A percentile compares a stretch with the other conserved stretches of the same genome.
Conservation (phyloP, 1,140 invertebrate genomes). For the Achatina immaculata region DNA sequence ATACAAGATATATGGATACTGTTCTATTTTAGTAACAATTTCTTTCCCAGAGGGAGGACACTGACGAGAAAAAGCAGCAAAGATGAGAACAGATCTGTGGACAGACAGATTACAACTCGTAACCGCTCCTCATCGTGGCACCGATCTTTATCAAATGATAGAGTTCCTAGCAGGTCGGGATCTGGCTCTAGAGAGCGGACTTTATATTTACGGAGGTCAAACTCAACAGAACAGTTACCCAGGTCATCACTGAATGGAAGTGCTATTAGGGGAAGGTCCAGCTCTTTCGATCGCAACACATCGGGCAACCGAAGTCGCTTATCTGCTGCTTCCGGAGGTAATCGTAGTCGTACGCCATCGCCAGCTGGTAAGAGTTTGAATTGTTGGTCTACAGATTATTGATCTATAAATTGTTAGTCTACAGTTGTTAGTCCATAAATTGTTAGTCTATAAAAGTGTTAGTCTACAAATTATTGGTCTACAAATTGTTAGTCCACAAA, state of each 20-base stretch:
- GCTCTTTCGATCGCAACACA: conserved; percentile 27
- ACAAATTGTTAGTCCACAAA: too few species aligned
- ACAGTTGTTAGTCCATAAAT: not conserved
- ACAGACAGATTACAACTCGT: conserved; percentile 11
- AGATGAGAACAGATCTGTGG: conserved; percentile 23
- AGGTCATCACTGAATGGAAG: conserved; percentile 22
- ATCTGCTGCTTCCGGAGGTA: conserved; percentile 45
- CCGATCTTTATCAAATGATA: conserved; percentile 44
- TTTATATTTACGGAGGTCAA: conserved; percentile 27
- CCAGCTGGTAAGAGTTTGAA: conserved; percentile 46
- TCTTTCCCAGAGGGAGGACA: conserved; percentile 33
- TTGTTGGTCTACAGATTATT: too few species aligned
- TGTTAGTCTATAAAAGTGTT: too few species aligned
- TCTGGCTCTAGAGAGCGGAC: conserved; percentile 27
- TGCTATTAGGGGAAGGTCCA: conserved; percentile 23
- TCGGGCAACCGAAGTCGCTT: conserved; percentile 47
- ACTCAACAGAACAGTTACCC: conserved; percentile 30
- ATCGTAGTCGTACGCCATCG: conserved; percentile 59
- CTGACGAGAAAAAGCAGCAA: conserved; percentile 23
- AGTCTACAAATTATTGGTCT: too few species aligned
- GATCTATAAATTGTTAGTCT: not conserved
- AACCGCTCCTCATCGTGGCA: conserved; percentile 49
- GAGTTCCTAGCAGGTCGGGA: conserved; percentile 26
- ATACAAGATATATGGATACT: too few species aligned
- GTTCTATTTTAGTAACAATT: too few species aligned